Conservation (phyloP, 1,140 invertebrate genomes). For the Monomorium pharaonis region DNA sequence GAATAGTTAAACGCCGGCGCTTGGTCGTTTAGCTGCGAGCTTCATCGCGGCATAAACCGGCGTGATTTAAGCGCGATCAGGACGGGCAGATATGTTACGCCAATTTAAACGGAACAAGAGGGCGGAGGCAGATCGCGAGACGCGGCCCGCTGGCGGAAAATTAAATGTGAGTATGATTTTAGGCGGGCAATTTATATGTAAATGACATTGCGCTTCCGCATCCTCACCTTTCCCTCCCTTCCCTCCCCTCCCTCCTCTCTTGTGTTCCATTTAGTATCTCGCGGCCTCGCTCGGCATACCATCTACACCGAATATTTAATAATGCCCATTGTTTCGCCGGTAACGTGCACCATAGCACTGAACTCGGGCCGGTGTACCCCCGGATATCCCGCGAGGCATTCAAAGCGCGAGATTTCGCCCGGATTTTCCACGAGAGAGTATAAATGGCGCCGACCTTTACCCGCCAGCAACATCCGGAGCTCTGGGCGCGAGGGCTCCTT, state of each 20-base stretch:
- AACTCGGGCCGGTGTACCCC: neutral
- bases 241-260: neutral
- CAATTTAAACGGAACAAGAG: constrained; percentile 69
- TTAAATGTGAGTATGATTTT: constrained; percentile 81
- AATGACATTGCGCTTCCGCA: constrained; percentile 68
- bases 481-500: too few species aligned
- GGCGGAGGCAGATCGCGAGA: neutral
- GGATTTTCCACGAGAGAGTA: constrained; percentile 41
- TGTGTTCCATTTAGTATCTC: neutral
- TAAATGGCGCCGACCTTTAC: constrained; percentile 49
- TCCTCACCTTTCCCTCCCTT: neutral
- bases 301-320: constrained; percentile 65
- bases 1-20: constrained; percentile 52
- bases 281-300: constrained; percentile 4
- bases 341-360: constrained; percentile 32
- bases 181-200: constrained; percentile 81
- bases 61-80: constrained; percentile 72
- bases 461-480: constrained; percentile 44
- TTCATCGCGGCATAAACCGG: constrained; percentile 37
- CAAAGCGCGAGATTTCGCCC: constrained; percentile 41
- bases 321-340: constrained; percentile 62
- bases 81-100: constrained; percentile 67
- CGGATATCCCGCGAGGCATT: constrained; percentile 34
- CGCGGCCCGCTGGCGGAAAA: constrained; percentile 69
- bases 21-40: constrained; percentile 50